A percentile compares a stretch with the other conserved stretches of the same genome.
Evolutionary conservation across 2,797 vertebrate genomes (phyloP).

Genomic region (Xenops minutus): DNA sequence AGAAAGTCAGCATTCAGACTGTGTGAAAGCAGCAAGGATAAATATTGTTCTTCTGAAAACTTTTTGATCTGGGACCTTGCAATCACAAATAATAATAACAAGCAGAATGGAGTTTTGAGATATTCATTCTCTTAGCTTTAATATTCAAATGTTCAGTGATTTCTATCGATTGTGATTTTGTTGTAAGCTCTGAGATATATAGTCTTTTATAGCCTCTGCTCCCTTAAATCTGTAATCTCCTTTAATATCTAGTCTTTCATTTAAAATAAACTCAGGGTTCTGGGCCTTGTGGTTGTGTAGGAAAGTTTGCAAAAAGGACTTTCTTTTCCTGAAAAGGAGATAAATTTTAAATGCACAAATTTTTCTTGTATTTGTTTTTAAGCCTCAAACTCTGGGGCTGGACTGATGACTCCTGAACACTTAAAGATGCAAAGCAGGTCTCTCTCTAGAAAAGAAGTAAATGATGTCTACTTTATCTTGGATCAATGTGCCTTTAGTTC

Average conservation of each 20-base stretch:
- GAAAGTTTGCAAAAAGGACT: background rate
- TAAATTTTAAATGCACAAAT: background rate
- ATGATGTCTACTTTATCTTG: background rate
- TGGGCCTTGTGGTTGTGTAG: background rate
- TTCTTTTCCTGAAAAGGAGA: background rate
- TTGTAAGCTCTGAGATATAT: background rate
- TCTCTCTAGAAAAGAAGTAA: background rate
- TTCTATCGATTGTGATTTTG: background rate
- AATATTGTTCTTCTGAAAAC: background rate
- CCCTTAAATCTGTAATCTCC: background rate
- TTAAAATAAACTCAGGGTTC: background rate
- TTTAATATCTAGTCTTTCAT: background rate
- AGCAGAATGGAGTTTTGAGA: background rate
- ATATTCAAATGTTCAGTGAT: background rate
- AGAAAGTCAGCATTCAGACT: background rate
- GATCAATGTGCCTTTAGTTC: background rate
- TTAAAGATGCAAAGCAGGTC: background rate
- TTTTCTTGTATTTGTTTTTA: background rate
- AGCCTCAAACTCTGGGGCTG: background rate
- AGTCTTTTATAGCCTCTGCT: background rate
- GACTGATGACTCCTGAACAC: background rate
- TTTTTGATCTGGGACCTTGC: background rate
- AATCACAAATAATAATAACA: background rate
- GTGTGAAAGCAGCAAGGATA: background rate
- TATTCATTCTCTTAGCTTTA: background rate